Conservation (phyloP, 2,888 invertebrate species). For the Sinelater perroti region DNA sequence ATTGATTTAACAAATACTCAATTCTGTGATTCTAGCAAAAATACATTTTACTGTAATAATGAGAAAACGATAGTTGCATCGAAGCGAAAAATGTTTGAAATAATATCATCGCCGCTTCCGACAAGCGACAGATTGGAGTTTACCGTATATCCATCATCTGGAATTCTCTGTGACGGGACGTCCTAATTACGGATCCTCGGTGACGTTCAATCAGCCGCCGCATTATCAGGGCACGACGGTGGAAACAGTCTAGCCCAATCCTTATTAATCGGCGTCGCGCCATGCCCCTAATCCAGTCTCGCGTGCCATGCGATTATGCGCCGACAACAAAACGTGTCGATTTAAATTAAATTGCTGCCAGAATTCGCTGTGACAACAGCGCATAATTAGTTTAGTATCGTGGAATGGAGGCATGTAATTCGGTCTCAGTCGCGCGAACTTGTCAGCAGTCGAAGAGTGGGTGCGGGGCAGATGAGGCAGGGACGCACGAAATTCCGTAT, state of each 20-base stretch:
- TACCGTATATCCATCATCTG: slow-evolving; percentile 4
- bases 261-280: slow-evolving; percentile 16
- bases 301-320: slow-evolving; percentile 10
- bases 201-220: slow-evolving; percentile 16
- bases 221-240: slow-evolving; percentile 14
- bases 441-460: slow-evolving; percentile 17
- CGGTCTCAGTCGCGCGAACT: slow-evolving; percentile 21
- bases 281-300: slow-evolving; percentile 14
- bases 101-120: no score
- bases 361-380: slow-evolving; percentile 26
- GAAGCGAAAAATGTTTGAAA: no score
- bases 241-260: slow-evolving; percentile 3
- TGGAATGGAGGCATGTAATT: slow-evolving; percentile 26
- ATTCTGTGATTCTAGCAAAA: no score
- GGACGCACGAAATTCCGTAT: slow-evolving; percentile 13
- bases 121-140: neutral
- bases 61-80: no score
- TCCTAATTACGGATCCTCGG: slow-evolving; percentile 7
- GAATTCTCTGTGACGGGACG: neutral
- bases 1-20: no score
- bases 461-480: neutral
- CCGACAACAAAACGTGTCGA: slow-evolving; percentile 24
- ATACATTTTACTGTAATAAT: no score
- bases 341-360: slow-evolving; percentile 28
- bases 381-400: slow-evolving; percentile 26